Evolutionary conservation across 2,888 invertebrate genomes (phyloP).

Genomic region (Ptychoptera contaminata): DNA sequence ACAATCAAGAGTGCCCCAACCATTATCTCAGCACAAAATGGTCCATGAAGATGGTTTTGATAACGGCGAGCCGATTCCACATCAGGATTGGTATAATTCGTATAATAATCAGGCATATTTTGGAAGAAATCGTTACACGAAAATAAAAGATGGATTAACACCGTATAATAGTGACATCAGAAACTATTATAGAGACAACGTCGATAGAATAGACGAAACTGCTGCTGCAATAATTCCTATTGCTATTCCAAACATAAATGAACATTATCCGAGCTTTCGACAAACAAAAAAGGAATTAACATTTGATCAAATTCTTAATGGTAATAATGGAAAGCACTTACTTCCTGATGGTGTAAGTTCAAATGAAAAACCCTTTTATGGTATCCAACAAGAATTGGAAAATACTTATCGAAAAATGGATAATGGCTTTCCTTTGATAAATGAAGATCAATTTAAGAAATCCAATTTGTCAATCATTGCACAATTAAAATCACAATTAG

Average conservation of each 20-base stretch:
- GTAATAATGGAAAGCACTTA: not conserved
- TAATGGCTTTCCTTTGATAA: not conserved
- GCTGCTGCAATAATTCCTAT: conserved; percentile 10
- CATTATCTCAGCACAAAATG: no score
- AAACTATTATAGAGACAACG: conserved; percentile 16
- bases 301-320: not conserved
- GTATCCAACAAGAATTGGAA: not conserved
- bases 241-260: conserved; percentile 18
- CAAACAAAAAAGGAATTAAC: not conserved
- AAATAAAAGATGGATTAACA: no score
- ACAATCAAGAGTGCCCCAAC: not conserved
- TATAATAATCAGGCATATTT: conserved; percentile 12
- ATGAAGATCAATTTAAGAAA: not conserved
- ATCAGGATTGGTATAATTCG: conserved; percentile 15
- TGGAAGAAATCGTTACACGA: no score
- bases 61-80: no score
- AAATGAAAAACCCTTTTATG: no score
- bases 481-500: conserved; percentile 24
- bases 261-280: not conserved
- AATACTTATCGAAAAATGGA: conserved; percentile 1
- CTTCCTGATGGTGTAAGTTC: no score
- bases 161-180: no score
- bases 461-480: conserved; percentile 14
- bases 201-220: conserved; percentile 15
- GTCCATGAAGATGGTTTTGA: no score